Conservation (phyloP, 2,113 vertebrate species). For the Grammomys surdaster region DNA sequence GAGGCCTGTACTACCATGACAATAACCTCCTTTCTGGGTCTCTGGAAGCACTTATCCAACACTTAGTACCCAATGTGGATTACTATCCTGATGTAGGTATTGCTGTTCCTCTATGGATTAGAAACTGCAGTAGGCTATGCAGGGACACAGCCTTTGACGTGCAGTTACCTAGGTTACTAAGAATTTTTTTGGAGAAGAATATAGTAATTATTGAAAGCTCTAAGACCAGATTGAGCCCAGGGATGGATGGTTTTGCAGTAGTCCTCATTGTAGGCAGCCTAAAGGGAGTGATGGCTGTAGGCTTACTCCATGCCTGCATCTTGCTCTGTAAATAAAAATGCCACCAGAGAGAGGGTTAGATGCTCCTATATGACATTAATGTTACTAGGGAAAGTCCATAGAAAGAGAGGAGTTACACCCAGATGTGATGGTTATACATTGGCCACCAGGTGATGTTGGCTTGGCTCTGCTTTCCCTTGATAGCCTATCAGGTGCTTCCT, state of each 20-base stretch:
- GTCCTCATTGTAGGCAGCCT: neutral
- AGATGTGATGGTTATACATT: neutral
- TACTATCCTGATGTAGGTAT: conserved; percentile 96
- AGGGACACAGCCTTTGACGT: neutral
- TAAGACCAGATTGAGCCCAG: neutral
- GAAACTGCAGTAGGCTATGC: neutral
- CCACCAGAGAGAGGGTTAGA: neutral
- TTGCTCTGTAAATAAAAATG: neutral
- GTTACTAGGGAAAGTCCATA: neutral
- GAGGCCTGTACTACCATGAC: conserved; percentile 93
- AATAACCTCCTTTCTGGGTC: conserved; percentile 95
- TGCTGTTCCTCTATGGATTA: neutral
- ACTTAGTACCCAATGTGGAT: conserved; percentile 94
- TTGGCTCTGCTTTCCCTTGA: neutral
- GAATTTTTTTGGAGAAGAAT: neutral
- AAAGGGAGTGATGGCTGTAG: neutral
- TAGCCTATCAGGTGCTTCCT: neutral
- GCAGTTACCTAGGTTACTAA: neutral
- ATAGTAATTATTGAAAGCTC: neutral
- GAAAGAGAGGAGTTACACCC: neutral
- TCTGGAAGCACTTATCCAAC: conserved; percentile 96
- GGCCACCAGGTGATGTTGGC: neutral
- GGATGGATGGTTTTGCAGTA: neutral
- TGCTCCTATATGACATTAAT: neutral
- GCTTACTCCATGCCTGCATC: neutral